Base-by-base conservation (phyloP, 2,888 invertebrate species). In the Lasioglossum oenotherae region DNA sequence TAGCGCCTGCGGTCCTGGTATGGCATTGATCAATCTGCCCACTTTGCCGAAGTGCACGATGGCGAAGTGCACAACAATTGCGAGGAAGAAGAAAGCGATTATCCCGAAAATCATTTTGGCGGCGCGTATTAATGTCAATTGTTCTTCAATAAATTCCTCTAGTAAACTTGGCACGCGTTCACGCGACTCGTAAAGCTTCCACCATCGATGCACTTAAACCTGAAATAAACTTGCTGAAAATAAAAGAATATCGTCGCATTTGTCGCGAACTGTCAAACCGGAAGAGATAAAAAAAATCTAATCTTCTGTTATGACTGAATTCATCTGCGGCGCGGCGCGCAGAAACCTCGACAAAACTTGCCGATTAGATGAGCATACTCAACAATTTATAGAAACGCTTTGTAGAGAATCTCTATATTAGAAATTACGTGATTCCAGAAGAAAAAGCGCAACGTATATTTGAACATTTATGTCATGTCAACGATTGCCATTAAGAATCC, bases 1-100 rank as follows among this genome's bases (percentile, higher is more conserved):
- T 5, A 85, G 10, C 12, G 78, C 72, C 2, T 67, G 79, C 19
- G 94, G 93, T 23, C 95, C 95, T 0, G 95, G 95, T 81, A 96
- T 93, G 88, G 88, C 93, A 64, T 92, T 87, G 0, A 95, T 84
- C 0, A 93, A 74, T 76, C 91, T 87, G 2, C 91, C 93, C 23
- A 35, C 46, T 83, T 88, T 88, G 31, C 92, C 93, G 95, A 90
- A 85, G 57, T 88, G 88, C 57, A 89, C 71, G 16, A 75, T 38
- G 78, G 82, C 81, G 35, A 92, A 89, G 57, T 91, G 86, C 41
- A 91, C 31, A 1, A 80, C 46, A 0, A 87, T 12, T 6, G 81
- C 23, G 35, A 86, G 5, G 0, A 87, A 5, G 8, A 91, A 14
- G 2, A 80, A 38, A 1, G 88, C 4, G 1, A 85, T 10, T 38